Conservation (phyloP, 1,140 invertebrate genomes). For the Cotesia chilonis region DNA sequence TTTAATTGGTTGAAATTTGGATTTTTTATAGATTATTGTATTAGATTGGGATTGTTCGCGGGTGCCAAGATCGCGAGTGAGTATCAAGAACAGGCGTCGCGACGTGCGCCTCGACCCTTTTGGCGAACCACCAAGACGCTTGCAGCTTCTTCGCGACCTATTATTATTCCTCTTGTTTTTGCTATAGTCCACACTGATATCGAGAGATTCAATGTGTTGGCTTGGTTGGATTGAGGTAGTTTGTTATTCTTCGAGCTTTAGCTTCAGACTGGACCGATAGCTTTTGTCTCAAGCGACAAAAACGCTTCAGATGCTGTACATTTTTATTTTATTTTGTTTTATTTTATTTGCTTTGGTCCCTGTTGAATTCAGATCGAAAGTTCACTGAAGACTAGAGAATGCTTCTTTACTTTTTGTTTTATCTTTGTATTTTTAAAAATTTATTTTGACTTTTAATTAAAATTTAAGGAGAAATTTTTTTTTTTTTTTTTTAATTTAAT, state of each 20-base stretch:
- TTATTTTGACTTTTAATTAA: no score
- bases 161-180: constrained; percentile 39
- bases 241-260: no score
- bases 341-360: constrained; percentile 15
- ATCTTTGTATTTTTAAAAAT: constrained; percentile 10
- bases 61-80: constrained; percentile 36
- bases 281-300: not conserved
- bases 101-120: constrained; percentile 37
- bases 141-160: constrained; percentile 38
- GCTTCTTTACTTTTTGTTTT: not conserved
- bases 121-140: constrained; percentile 39
- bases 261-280: not conserved
- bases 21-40: no score
- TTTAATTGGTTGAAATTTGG: no score
- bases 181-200: not conserved
- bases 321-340: not conserved
- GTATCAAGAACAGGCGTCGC: constrained; percentile 25
- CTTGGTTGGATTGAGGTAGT: no score
- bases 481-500: no score
- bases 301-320: no score
- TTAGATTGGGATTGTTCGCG: not conserved
- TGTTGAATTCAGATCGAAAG: constrained; percentile 18
- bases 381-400: constrained; percentile 1
- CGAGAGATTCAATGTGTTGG: no score
- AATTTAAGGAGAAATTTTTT: no score